These are phyloP conservation scores for Hassar affinis DNA, from an alignment of 2,113 vertebrate species.

Conservation along the genomic window DNA sequence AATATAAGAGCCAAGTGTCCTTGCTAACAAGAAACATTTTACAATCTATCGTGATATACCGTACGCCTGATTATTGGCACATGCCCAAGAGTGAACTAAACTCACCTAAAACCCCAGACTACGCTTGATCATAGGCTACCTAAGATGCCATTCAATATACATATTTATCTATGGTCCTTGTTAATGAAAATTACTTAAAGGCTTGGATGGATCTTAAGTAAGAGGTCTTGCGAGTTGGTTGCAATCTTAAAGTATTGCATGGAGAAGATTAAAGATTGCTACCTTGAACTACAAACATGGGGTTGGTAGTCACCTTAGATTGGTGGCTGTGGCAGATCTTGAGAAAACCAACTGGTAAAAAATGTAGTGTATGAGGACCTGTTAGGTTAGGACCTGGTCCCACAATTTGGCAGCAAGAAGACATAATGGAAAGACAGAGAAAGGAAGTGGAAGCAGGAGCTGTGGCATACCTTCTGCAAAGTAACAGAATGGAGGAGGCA, in stretches of 20 bases:
- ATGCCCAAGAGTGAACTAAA: background rate
- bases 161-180: conserved; percentile 1
- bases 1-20: background rate
- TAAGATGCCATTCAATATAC: background rate
- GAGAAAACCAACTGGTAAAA: background rate
- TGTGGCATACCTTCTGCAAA: background rate
- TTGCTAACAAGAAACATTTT: background rate
- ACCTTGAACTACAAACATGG: background rate
- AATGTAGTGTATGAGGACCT: background rate
- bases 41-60: background rate
- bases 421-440: background rate
- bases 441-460: background rate
- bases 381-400: background rate
- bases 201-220: conserved; percentile 37
- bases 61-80: background rate
- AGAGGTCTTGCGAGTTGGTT: conserved; percentile 17
- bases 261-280: background rate
- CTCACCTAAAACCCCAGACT: conserved; percentile 3
- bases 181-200: conserved; percentile 19
- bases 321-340: background rate
- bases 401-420: background rate
- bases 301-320: background rate
- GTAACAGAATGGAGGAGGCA: background rate
- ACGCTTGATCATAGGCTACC: background rate
- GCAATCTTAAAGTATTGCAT: background rate